Evolutionary conservation across 1,140 invertebrate species (phyloP), one percentile per base, ranked within the genome.

Genomic region (Drosophila lacertosa): DNA sequence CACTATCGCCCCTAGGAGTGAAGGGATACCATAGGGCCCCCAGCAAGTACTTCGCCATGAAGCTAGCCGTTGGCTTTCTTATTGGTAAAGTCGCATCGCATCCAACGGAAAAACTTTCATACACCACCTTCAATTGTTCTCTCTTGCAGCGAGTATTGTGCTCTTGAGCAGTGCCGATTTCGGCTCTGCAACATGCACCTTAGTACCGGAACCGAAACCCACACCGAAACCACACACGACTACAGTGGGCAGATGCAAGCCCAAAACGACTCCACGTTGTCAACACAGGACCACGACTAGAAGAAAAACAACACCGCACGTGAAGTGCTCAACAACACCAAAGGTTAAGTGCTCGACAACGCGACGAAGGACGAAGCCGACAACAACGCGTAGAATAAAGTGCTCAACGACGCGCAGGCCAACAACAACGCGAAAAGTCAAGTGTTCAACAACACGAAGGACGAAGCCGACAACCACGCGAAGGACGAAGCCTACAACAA

Each of bases 81-180:
- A 20, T 67, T 60, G 64, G 64, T 67, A 59, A 58, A 10, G 11
- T 10, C 15, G 11, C 22, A 11, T 2, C 2, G 4, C 15, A 15
- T n/a, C 7, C 2, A 18, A 2, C 2, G 1, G 10, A 2, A 2
- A 44, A 11, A 9, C 4, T 29, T 2, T 24, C 7, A 5, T 5
- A 16, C 7, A 40, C 5, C 3, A 11, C 11, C n/a, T 22, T 18
- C 22, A 18, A 15, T 10, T 29, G 7, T 26, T 7, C 7, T 0
- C 24, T 2, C 3, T 50, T 33, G 2, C 18, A 67, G 64, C 64
- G 26, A 44, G 55, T 26, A 5, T 59, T 2, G 15, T 67, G 64
- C 55, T 67, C 20, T n/a, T 67, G 0, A 33, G 15, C 37, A 58
- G 6, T 18, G 1, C 15, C 3, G 35, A 48, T 9, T 13, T 40